These are phyloP conservation scores for Xanthorhoe designata DNA, from an alignment of 2,888 invertebrate species.

Conservation along the genomic window DNA sequence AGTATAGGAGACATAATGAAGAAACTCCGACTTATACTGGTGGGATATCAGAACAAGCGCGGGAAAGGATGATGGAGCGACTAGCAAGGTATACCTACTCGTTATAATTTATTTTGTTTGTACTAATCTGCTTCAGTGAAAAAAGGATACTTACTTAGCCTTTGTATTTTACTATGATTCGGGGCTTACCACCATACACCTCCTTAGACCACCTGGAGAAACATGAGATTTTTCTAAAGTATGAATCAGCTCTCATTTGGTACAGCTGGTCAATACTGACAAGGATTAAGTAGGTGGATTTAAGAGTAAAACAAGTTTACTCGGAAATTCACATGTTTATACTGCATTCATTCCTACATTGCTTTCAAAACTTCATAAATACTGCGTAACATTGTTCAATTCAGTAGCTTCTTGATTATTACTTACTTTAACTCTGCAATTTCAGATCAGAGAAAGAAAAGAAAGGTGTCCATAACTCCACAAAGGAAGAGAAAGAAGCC, in stretches of 20 bases:
- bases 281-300: too few species aligned
- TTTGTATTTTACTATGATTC: neutral
- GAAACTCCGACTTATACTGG: constrained; percentile 98
- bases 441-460: constrained; percentile 84
- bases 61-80: constrained; percentile 89
- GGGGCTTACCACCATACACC: too few species aligned
- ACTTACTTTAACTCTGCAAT: constrained; percentile 22
- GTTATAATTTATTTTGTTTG: neutral
- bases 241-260: too few species aligned
- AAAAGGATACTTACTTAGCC: neutral
- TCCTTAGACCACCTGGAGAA: too few species aligned
- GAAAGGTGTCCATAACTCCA: constrained; percentile 90
- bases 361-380: too few species aligned
- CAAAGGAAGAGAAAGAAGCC: constrained; percentile 84
- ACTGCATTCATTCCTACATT: too few species aligned
- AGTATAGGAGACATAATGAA: constrained; percentile 91
- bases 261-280: too few species aligned
- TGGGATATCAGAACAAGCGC: constrained; percentile 93
- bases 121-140: neutral
- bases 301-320: too few species aligned
- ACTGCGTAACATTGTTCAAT: too few species aligned
- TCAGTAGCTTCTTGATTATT: too few species aligned
- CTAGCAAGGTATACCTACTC: constrained; percentile 74
- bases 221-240: too few species aligned
- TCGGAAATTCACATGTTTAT: too few species aligned